Conservation (phyloP, 1,140 invertebrate genomes). For the Pristionchus pacificus region DNA sequence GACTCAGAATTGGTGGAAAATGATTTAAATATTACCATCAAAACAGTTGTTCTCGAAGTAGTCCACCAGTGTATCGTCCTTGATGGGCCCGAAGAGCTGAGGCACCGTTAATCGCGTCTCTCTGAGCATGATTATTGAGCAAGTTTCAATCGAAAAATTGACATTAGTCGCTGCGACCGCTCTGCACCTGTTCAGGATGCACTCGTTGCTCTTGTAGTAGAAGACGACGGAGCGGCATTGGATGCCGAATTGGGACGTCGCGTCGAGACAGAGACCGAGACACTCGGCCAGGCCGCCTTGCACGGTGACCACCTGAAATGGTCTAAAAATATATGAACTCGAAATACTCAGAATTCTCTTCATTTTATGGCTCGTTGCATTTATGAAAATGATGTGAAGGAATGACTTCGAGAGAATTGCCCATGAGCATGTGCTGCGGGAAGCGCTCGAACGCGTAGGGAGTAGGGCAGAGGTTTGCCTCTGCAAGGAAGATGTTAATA, state of each 20-base stretch:
- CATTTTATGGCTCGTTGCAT: conserved; percentile 13
- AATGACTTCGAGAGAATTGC: conserved; percentile 48
- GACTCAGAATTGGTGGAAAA: too few relatives aligned
- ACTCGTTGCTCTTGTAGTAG: conserved; percentile 53
- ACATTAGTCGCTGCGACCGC: too few relatives aligned
- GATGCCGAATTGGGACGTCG: conserved; percentile 28
- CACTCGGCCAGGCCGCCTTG: conserved; percentile 43
- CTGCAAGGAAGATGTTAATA: conserved; percentile 30
- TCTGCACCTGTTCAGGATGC: conserved; percentile 50
- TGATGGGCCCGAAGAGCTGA: background rate
- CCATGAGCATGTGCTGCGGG: conserved; percentile 47
- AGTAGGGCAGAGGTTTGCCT: conserved; percentile 40
- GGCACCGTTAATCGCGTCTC: background rate
- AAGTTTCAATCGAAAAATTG: conserved; percentile 29
- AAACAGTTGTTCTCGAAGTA: conserved; percentile 55
- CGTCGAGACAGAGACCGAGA: conserved; percentile 47
- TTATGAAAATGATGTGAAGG: background rate
- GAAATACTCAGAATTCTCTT: background rate
- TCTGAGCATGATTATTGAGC: conserved; percentile 36
- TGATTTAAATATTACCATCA: conserved; percentile 47
- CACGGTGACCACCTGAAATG: conserved; percentile 32
- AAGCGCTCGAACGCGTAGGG: conserved; percentile 51
- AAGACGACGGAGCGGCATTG: conserved; percentile 54
- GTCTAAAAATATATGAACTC: too few relatives aligned
- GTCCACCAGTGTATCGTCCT: conserved; percentile 43